Base-by-base conservation (phyloP, 2,113 vertebrate species). In the Dolichallabes microphthalmus region DNA sequence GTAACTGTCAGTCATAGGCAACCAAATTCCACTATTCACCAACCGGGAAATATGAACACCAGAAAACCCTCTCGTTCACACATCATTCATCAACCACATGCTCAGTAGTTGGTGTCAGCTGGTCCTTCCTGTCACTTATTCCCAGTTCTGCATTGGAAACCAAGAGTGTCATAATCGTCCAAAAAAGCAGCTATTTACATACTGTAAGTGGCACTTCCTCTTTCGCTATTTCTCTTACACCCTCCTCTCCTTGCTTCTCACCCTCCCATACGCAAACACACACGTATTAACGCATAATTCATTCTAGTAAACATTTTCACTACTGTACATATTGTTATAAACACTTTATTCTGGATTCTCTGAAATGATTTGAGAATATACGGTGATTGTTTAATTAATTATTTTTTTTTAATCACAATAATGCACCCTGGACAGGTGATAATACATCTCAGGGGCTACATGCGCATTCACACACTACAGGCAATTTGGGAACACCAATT, bases 51-150 rank as follows among this genome's bases (percentile, higher is more conserved):
- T 64, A 63, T 8, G 71, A 73, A 76, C 82, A 85, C 85, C 82
- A 86, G 63, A 85, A 88, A 52, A 77, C 17, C 55, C 53, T 86
- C n/a, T 35, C 53, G 57, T 77, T 76, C 89, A 91, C 93, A 94
- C 93, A 92, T 93, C 90, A 89, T 87, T 92, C 92, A 93, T 90
- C 92, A 89, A 82, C 89, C 90, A 89, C 88, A 79, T 19, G 13
- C 83, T 91, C 91, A 90, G 80, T 92, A 91, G 92, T 93, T 93
- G 94, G 93, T 93, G 76, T 25, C 92, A 94, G 92, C 91, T 93
- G 82, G 80, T 4, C 83, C 87, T 88, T 79, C 45, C 82, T 76
- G 87, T 87, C 88, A 91, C 86, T 85, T 88, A 82, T 90, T 91
- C 88, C 88, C 80, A 89, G 20, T 35, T 74, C 74, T 82, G 80